Base-by-base conservation (phyloP, 2,797 vertebrate genomes). In the Oreochromis grahami region DNA sequence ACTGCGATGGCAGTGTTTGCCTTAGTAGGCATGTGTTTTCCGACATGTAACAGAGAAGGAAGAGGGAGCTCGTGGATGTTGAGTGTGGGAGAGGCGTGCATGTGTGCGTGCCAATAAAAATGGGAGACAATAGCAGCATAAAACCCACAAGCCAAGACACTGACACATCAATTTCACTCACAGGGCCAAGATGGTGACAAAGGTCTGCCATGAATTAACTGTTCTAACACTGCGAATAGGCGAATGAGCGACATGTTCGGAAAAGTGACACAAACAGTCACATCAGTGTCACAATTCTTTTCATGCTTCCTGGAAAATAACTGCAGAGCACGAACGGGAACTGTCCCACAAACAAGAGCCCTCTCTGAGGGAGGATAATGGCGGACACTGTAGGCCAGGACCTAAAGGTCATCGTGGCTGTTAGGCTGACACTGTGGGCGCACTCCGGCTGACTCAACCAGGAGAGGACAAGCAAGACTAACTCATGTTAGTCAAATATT, bases 401-500 rank as follows among this genome's bases (percentile, higher is more conserved):
- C 79, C 83, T 68, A 85, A 88, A 93, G 93, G 90, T 93, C 91
- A 85, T 14, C 87, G 84, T 29, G 93, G 90, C 89, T 92, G 86
- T 93, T 85, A 87, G 91, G 80, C 83, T 84, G 86, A 78, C 77
- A 36, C 89, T 88, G 80, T 87, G 92, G 56, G 85, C 56, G 80
- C 83, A 79, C 80, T 76, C 88, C 85, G 21, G 88, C 89, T 96
- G 96, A 96, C 85, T 96, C 88, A 29, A 80, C 86, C 84, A 48
- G 70, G 41, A 41, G 60, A 82, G 24, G 65, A 45, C 24, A 21
- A 85, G 88, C 80, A 77, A 83, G 82, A 84, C 89, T 84, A 84
- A 93, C 85, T 77, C 82, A 74, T 84, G 65, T 95, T 94, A 94
- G 93, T 96, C 95, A 96, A 95, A 94, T 89, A 91, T 96, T 93